Conservation (phyloP, 30 jellyfish, hydroid and myxozoan species). For the Aurelia coerulea region DNA sequence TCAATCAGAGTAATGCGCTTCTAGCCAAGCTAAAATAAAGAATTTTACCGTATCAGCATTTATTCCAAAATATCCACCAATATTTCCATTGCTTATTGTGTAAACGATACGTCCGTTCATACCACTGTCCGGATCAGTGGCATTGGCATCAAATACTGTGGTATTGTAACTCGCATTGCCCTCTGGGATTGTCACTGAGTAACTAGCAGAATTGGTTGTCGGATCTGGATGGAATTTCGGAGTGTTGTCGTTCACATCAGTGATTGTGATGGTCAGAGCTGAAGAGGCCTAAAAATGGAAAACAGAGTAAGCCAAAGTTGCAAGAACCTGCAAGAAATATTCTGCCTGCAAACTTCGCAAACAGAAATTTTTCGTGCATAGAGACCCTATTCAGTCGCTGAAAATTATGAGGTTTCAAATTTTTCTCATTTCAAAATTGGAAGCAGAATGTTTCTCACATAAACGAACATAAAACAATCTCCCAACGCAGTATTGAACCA, state of each 20-base stretch:
- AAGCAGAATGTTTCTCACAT: too few relatives aligned
- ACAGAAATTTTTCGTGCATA: too few relatives aligned
- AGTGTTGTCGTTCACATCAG: conserved; percentile 80
- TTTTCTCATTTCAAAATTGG: too few relatives aligned
- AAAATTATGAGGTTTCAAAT: too few relatives aligned
- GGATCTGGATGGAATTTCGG: conserved; percentile 84
- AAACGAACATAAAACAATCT: too few relatives aligned
- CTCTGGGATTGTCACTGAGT: conserved; percentile 51
- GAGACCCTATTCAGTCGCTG: too few relatives aligned
- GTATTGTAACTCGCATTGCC: conserved; percentile 30
- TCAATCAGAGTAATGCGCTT: too few relatives aligned
- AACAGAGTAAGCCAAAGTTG: not conserved
- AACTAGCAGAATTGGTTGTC: conserved; percentile 41
- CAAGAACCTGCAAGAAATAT: too few relatives aligned
- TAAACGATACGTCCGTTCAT: conserved; percentile 57
- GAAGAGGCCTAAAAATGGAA: conserved; percentile 27
- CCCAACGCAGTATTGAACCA: too few relatives aligned
- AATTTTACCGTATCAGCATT: conserved; percentile 51
- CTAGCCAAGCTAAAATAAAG: too few relatives aligned
- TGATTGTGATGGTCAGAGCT: conserved; percentile 20
- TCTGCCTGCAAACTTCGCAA: too few relatives aligned
- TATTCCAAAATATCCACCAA: conserved; percentile 29
- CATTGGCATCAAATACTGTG: conserved; percentile 62
- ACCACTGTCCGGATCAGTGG: conserved; percentile 82
- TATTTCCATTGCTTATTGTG: conserved; percentile 47